Evolutionary conservation across 2,113 vertebrate species (phyloP), one percentile per base, ranked within the genome.

Genomic region (Onychorhynchus coronatus): DNA sequence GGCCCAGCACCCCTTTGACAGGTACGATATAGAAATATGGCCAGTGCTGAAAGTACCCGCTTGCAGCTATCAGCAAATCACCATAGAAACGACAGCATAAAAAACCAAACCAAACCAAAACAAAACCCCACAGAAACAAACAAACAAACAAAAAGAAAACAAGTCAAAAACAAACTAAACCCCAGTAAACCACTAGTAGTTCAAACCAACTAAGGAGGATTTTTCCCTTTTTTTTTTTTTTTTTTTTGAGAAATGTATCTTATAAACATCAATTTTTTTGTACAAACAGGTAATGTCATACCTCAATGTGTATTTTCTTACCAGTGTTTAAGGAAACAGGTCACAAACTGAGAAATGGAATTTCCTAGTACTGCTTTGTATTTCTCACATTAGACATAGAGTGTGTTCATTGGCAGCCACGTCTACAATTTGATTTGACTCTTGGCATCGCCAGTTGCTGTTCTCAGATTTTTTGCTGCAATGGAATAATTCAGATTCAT

Each of bases 301-400:
- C 53, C 27, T 42, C 70, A 30, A 5, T 61, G 27, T 42, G 3
- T 63, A 44, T 91, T 89, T 86, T 67, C 30, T 47, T 56, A 52
- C 7, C 15, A 31, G 5, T 58, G 16, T 39, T 72, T 73, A 68
- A 75, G 65, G 62, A 61, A 75, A 61, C 24, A 46, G 41, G 13
- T 58, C 44, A 68, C 41, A 84, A 71, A 71, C 17, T 35, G 30
- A 23, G 41, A 61, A 91, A 82, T 19, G 59, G 13, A 19, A 66
- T 79, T 85, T 71, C 44, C 66, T 35, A 37, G 27, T 25, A 8
- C 11, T 70, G 39, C 8, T 85, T 35, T 52, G 27, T 49, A 42
- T 83, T 79, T 15, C 66, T 27, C 0, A 0, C 1, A 2, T 50
- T 23, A 71, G 20, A 27, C 0, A 0, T 37, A 49, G 0, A 4